A percentile compares a stretch with the other conserved stretches of the same genome.
phyloP scores from a whole-genome alignment of 2,888 invertebrate genomes.

The Myathropa florea region DNA sequence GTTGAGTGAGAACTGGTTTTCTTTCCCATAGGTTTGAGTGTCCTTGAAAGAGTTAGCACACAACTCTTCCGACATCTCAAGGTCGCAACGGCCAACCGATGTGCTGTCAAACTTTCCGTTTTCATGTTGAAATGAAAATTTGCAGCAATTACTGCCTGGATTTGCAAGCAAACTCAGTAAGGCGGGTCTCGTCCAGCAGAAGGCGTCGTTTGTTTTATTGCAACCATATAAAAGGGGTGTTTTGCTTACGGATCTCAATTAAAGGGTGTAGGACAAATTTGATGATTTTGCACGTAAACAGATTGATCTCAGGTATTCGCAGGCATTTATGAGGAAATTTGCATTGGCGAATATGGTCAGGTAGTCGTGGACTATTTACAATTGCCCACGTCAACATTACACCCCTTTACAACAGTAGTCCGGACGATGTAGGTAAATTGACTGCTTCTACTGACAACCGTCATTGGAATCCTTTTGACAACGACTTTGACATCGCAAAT shows the following conservation, averaged over 20 bases:
- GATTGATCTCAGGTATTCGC: background rate
- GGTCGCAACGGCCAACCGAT: slow-evolving; percentile 10
- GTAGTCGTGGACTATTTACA: slow-evolving; percentile 3
- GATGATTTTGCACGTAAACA: slow-evolving; percentile 65
- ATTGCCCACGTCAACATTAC: slow-evolving; percentile 59
- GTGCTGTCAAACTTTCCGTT: slow-evolving; percentile 16
- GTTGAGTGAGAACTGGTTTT: background rate
- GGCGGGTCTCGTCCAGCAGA: slow-evolving; percentile 35
- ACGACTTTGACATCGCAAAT: background rate
- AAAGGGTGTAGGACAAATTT: slow-evolving; percentile 62
- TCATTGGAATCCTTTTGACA: slow-evolving; percentile 40
- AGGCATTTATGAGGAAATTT: slow-evolving; percentile 37
- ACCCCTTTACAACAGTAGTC: slow-evolving; percentile 68
- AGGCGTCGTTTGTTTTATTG: slow-evolving; percentile 46
- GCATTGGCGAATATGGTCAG: slow-evolving; percentile 36
- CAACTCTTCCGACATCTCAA: slow-evolving; percentile 21
- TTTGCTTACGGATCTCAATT: slow-evolving; percentile 50
- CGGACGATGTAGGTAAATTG: slow-evolving; percentile 50
- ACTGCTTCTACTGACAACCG: slow-evolving; percentile 26
- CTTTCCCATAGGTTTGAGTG: background rate
- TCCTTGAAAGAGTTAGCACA: slow-evolving; percentile 58
- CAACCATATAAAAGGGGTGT: slow-evolving; percentile 69
- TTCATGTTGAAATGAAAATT: slow-evolving; percentile 37
- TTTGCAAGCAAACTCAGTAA: slow-evolving; percentile 47
- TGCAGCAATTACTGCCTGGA: slow-evolving; percentile 24